phyloP scores from a whole-genome alignment of 2,888 invertebrate genomes.

The Ernsta delagoae region DNA sequence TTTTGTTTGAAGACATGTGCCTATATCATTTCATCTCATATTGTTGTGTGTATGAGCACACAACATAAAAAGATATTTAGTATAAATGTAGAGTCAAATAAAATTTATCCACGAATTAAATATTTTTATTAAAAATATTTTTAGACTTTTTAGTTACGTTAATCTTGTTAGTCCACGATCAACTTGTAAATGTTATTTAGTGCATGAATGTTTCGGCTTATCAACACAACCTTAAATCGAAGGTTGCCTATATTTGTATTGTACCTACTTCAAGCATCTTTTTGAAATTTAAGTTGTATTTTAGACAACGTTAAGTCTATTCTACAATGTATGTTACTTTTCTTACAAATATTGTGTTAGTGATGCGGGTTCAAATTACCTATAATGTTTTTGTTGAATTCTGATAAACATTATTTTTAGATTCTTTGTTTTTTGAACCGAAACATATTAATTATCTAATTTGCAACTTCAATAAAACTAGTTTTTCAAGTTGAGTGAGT shows the following conservation, averaged over 20 bases:
- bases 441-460: too few relatives aligned
- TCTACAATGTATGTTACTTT: constrained; percentile 17
- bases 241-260: constrained; percentile 40
- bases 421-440: constrained; percentile 32
- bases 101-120: too few relatives aligned
- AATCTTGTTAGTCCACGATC: constrained; percentile 4
- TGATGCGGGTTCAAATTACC: constrained; percentile 16
- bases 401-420: constrained; percentile 27
- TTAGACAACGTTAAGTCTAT: constrained; percentile 18
- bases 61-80: too few relatives aligned
- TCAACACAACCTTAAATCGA: constrained; percentile 41
- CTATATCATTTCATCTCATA: too few relatives aligned
- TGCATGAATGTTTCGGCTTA: constrained; percentile 37
- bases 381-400: constrained; percentile 3
- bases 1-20: too few relatives aligned
- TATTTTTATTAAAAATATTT: too few relatives aligned
- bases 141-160: too few relatives aligned
- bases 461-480: constrained; percentile 28
- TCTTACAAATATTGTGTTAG: too few relatives aligned
- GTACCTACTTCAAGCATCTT: constrained; percentile 4
- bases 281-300: constrained; percentile 31
- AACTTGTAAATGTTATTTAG: constrained; percentile 35
- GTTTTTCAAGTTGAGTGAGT: constrained; percentile 20
- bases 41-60: too few relatives aligned
- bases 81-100: too few relatives aligned